Evolutionary conservation across 2,888 invertebrate species (phyloP), one percentile per base, ranked within the genome.

Genomic region (Epirrita christyi): DNA sequence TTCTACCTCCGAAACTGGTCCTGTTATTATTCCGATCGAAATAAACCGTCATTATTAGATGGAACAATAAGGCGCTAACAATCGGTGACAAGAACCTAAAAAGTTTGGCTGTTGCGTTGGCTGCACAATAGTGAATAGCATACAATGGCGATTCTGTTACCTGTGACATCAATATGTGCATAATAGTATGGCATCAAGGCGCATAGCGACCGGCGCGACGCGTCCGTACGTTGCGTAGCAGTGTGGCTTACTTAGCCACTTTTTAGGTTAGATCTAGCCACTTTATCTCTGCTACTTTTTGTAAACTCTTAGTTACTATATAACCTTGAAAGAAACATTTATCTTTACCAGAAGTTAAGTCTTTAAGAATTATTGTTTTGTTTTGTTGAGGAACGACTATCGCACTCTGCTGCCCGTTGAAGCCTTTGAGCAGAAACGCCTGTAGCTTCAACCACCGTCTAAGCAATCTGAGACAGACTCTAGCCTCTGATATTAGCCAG

Each of bases 101-200:
- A 88, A 86, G 84, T 88, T 86, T 64, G 78, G 75, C 80, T 78
- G 80, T 85, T 66, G 78, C 78, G 80, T 85, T 66, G 78, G 75
- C 80, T 78, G 79, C 80, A 90, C 90, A 91, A 90, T 91, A 81
- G 87, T 73, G 83, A 82, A 83, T 81, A 81, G 86, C 83, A 88
- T 81, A 90, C 89, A 89, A 90, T 90, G 73, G 86, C 80, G 78
- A 85, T 86, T 89, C 81, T 76, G 86, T 88, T 89, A 88, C 87
- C 87, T 86, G 88, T 77, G 82, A 74, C 83, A 87, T 88, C 82
- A 88, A 78, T 88, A 89, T 86, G 89, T 89, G 86, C 88, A 88
- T 88, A 88, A 80, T 83, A 78, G 81, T 81, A 78, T 76, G 83
- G 80, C 21, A n/a, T n/a, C n/a, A n/a, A n/a, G n/a, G n/a, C n/a